Base-by-base conservation (phyloP, 2,888 invertebrate genomes). In the Corbicula japonica region DNA sequence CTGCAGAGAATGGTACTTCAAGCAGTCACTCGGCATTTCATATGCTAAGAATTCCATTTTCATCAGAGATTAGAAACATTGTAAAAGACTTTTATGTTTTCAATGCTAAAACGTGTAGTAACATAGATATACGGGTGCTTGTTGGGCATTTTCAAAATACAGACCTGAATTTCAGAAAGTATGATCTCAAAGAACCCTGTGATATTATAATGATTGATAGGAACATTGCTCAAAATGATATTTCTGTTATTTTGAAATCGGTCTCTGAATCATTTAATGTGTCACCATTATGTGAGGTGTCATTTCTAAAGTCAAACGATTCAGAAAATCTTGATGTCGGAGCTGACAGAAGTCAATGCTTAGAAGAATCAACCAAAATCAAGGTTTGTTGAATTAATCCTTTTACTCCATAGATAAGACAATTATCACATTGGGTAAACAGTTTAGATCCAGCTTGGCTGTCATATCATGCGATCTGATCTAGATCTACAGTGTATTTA, bases 81-180 rank as follows among this genome's bases (percentile, higher is more conserved):
- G 82, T 90, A 38, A 84, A 78, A 34, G 87, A 87, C n/a, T 71
- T 91, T 35, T 91, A 91, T 58, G 68, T 79, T 8, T 71, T 71
- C 21, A 85, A 86, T 69, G 86, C 88, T 12, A 77, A 77, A 5
- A 58, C 81, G 2, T 90, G 90, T 65, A 82, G 79, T 18, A 80
- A 81, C 32, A 48, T 89, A 41, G 89, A 91, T 71, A 79, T 91
- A 4, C 54, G 88, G 28, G 83, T 91, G 4, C 63, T 91, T n/a
- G 69, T 90, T 2, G 85, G 85, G 10, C 88, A 90, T 82, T 76
- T 90, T 12, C 79, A 85, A 15, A 87, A 86, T 54, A 60, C 46
- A 46, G 28, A 50, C 38, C 18, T 38, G n/a, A 34, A 62, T 23
- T 48, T 73, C n/a, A 52, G 65, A 4, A 58, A 50, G 23, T 85